Evolutionary conservation across 1,140 invertebrate genomes (phyloP).

Genomic region (Muscidifurax raptorellus): DNA sequence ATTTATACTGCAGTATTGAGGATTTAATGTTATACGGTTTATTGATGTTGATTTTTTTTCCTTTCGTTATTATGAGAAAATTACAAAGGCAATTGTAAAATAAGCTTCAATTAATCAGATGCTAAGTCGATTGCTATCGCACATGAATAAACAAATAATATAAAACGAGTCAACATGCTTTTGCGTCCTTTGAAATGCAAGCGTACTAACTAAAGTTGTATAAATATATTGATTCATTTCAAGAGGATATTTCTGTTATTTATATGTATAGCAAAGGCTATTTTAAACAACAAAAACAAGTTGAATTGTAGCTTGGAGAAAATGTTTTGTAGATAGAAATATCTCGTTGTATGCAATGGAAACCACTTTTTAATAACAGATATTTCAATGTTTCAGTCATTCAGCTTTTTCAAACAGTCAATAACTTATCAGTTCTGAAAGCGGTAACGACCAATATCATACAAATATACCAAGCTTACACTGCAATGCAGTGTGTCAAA

Average conservation of each 20-base stretch:
- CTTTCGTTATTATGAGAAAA: conserved; percentile 41
- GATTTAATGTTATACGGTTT: conserved; percentile 22
- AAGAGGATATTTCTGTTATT: background rate
- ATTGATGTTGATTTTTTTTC: background rate
- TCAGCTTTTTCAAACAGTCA: background rate
- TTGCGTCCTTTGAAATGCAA: no score
- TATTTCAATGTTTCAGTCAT: background rate
- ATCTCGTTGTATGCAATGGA: no score
- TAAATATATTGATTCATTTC: no score
- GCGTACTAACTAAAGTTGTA: no score
- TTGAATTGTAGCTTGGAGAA: no score
- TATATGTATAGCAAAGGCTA: background rate
- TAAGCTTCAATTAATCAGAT: conserved; percentile 10
- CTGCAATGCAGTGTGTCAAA: no score
- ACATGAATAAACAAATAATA: background rate
- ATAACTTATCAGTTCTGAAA: background rate
- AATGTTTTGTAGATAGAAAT: background rate
- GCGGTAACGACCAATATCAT: no score
- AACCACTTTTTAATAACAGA: background rate
- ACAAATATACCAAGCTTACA: background rate
- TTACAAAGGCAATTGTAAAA: conserved; percentile 14
- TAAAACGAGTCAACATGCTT: background rate
- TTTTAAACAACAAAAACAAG: background rate
- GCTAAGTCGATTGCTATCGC: background rate
- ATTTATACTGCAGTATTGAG: background rate